Conservation (phyloP, 2,888 invertebrate species). For the Odontocolon sp. region DNA sequence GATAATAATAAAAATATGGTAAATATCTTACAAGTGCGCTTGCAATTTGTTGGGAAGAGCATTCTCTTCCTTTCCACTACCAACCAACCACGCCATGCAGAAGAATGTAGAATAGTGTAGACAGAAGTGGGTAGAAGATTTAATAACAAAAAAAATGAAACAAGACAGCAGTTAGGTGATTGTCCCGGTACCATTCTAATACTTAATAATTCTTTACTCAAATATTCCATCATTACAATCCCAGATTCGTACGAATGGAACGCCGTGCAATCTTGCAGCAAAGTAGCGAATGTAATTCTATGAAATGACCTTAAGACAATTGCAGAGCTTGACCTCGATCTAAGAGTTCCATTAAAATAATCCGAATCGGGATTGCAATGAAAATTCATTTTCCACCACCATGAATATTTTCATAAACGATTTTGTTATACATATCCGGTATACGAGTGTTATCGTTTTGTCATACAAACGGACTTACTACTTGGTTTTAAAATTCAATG, state of each 20-base stretch:
- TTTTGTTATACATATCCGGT: constrained; percentile 11
- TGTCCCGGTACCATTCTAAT: constrained; percentile 76
- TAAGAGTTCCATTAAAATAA: constrained; percentile 54
- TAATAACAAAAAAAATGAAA: constrained; percentile 79
- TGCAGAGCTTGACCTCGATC: neutral
- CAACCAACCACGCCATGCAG: constrained; percentile 84
- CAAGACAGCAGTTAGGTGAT: constrained; percentile 80
- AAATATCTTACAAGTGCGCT: constrained; percentile 85
- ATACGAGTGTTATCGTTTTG: neutral
- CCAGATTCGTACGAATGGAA: constrained; percentile 71
- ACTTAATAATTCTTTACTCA: constrained; percentile 24
- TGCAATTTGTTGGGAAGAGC: constrained; percentile 86
- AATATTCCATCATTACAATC: constrained; percentile 61
- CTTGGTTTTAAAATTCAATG: constrained; percentile 4
- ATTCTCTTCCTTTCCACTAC: constrained; percentile 86
- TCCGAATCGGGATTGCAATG: constrained; percentile 72
- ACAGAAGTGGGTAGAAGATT: constrained; percentile 81
- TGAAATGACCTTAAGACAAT: neutral
- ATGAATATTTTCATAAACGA: constrained; percentile 64
- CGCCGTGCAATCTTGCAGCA: too few relatives aligned
- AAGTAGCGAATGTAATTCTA: neutral
- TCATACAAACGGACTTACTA: neutral
- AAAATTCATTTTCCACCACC: constrained; percentile 67
- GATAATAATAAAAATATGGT: constrained; percentile 77
- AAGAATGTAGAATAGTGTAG: constrained; percentile 82